Conservation (phyloP, 1,140 invertebrate genomes). For the Dendrolimus kikuchii region DNA sequence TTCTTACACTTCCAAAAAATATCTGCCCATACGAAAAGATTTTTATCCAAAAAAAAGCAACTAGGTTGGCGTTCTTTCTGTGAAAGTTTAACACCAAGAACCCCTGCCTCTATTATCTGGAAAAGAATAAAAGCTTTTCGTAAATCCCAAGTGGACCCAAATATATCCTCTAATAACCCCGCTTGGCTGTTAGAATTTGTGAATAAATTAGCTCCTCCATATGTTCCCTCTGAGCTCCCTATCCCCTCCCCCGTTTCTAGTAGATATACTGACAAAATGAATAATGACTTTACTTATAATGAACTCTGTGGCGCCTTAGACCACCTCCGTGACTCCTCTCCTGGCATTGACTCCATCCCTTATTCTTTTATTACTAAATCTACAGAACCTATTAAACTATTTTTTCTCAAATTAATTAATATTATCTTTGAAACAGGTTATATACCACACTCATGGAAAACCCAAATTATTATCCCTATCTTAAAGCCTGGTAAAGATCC, state of each 20-base stretch:
- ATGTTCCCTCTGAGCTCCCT: slow-evolving; percentile 1
- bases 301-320: slow-evolving; percentile 10
- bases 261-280: background rate
- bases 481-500: too few relatives aligned
- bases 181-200: background rate
- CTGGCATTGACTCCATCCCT: slow-evolving; percentile 13
- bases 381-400: slow-evolving; percentile 2
- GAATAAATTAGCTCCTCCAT: slow-evolving; percentile 9
- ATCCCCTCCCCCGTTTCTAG: background rate
- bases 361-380: slow-evolving; percentile 16
- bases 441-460: too few relatives aligned
- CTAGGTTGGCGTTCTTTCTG: too few relatives aligned
- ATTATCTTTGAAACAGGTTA: too few relatives aligned
- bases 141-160: too few relatives aligned
- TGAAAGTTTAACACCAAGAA: slow-evolving; percentile 1
- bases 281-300: slow-evolving; percentile 9
- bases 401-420: slow-evolving; percentile 2
- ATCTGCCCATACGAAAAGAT: background rate
- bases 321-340: slow-evolving; percentile 10
- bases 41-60: background rate
- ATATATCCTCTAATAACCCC: too few relatives aligned
- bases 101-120: background rate
- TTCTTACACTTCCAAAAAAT: too few relatives aligned
- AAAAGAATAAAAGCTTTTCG: slow-evolving; percentile 2
- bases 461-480: too few relatives aligned